Conservation (phyloP, 2,888 invertebrate species). For the Tribolium freemani region DNA sequence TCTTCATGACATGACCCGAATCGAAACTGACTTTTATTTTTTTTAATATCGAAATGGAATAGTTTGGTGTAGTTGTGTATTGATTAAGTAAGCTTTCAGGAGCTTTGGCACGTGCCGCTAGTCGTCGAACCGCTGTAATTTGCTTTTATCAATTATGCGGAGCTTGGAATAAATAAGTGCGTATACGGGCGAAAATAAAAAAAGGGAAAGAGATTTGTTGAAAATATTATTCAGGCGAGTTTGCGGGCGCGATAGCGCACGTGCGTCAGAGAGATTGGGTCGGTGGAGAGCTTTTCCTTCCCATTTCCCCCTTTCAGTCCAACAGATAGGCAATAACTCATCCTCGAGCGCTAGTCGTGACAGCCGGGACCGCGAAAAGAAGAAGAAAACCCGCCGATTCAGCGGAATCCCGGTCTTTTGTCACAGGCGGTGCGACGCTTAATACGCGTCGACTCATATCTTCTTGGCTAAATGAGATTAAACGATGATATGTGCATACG, state of each 20-base stretch:
- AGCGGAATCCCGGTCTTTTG: conserved; percentile 68
- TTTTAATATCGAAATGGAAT: no score
- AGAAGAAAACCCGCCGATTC: conserved; percentile 71
- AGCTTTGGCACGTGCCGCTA: neutral
- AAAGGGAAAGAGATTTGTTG: conserved; percentile 36
- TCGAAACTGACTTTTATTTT: no score
- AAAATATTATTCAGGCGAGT: conserved; percentile 44
- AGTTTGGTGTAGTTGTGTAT: no score
- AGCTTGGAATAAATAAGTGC: conserved; percentile 12
- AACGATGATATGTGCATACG: conserved; percentile 59
- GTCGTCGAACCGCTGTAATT: conserved; percentile 22
- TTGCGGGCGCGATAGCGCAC: conserved; percentile 52
- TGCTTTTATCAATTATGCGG: conserved; percentile 37
- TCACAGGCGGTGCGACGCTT: conserved; percentile 72
- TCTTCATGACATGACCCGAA: no score
- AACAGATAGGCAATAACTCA: conserved; percentile 67
- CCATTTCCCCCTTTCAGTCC: conserved; percentile 65
- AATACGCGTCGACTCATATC: conserved; percentile 57
- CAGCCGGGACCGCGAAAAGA: conserved; percentile 61
- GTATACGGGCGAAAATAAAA: conserved; percentile 7
- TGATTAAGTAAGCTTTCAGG: conserved; percentile 8
- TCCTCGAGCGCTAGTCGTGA: conserved; percentile 60
- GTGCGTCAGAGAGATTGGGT: conserved; percentile 57
- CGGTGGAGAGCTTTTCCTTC: conserved; percentile 63
- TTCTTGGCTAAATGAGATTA: conserved; percentile 55